These are phyloP conservation scores for Tachyglossus aculeatus DNA, from an alignment of 2,797 vertebrate species.

Conservation along the genomic window DNA sequence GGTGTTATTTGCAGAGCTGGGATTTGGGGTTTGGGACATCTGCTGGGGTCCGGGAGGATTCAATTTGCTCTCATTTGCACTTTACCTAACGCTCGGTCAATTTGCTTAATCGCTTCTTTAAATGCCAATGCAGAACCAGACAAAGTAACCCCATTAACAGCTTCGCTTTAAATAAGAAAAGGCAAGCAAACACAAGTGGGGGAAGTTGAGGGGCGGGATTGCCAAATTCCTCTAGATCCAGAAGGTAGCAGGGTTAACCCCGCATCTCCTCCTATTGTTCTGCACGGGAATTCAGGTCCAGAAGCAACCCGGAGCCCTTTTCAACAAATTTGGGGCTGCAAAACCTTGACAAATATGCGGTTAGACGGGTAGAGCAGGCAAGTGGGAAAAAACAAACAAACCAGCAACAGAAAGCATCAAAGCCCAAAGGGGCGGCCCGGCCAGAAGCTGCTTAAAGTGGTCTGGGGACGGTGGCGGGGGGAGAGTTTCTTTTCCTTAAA, in stretches of 20 bases:
- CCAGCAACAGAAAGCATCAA: too few relatives aligned
- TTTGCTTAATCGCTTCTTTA: slow-evolving; percentile 89
- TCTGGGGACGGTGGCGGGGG: too few relatives aligned
- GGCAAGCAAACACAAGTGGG: slow-evolving; percentile 64
- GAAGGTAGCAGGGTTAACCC: slow-evolving; percentile 19
- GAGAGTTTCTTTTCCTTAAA: neutral
- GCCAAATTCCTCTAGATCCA: slow-evolving; percentile 65
- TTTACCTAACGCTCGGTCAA: slow-evolving; percentile 83
- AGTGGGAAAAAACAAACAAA: too few relatives aligned
- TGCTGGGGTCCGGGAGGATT: slow-evolving; percentile 26
- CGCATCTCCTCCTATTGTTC: neutral
- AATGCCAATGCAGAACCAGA: slow-evolving; percentile 60
- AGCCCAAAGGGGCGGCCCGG: too few relatives aligned
- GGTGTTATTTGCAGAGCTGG: slow-evolving; percentile 38
- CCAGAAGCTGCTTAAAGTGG: too few relatives aligned
- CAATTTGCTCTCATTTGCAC: slow-evolving; percentile 67
- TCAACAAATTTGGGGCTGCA: slow-evolving; percentile 1
- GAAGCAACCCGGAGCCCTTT: slow-evolving; percentile 6
- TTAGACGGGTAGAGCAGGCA: too few relatives aligned
- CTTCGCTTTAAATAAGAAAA: slow-evolving; percentile 78
- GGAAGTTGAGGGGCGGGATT: slow-evolving; percentile 25
- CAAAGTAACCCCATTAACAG: slow-evolving; percentile 76
- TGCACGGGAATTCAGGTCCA: neutral
- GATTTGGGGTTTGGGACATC: slow-evolving; percentile 16
- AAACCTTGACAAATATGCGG: too few relatives aligned